phyloP scores from a whole-genome alignment of 2,888 invertebrate species.

The Pterobdella sp. region DNA sequence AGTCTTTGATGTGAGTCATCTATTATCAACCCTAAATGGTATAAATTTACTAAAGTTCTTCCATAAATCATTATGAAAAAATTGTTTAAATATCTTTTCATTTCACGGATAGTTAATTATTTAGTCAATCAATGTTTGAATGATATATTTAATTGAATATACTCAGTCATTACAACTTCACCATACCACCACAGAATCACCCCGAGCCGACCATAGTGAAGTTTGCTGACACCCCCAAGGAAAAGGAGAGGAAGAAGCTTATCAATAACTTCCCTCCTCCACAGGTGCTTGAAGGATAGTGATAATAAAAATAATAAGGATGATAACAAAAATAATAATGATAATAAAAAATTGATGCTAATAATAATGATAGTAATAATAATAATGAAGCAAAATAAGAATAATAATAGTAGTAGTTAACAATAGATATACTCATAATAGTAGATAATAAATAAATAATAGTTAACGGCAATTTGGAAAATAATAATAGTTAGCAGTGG shows the following conservation, averaged over 20 bases:
- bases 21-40: too few relatives aligned
- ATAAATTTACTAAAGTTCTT: too few relatives aligned
- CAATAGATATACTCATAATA: background rate
- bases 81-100: too few relatives aligned
- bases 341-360: background rate
- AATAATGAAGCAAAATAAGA: background rate
- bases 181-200: constrained; percentile 64
- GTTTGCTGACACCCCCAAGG: constrained; percentile 97
- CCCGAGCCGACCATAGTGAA: constrained; percentile 95
- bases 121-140: too few relatives aligned
- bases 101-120: too few relatives aligned
- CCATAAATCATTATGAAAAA: too few relatives aligned
- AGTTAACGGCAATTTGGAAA: too few relatives aligned
- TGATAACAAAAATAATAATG: too few relatives aligned
- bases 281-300: background rate
- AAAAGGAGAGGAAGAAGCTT: constrained; percentile 80
- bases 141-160: too few relatives aligned
- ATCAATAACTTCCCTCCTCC: background rate
- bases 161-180: background rate
- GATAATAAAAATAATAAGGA: background rate
- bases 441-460: too few relatives aligned
- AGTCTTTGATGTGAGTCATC: constrained; percentile 19
- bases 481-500: too few relatives aligned
- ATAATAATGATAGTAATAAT: background rate
- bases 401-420: background rate